A percentile compares a stretch with the other conserved stretches of the same genome.
Conservation (phyloP, 1,140 invertebrate species). For the Drosophila murphyi region DNA sequence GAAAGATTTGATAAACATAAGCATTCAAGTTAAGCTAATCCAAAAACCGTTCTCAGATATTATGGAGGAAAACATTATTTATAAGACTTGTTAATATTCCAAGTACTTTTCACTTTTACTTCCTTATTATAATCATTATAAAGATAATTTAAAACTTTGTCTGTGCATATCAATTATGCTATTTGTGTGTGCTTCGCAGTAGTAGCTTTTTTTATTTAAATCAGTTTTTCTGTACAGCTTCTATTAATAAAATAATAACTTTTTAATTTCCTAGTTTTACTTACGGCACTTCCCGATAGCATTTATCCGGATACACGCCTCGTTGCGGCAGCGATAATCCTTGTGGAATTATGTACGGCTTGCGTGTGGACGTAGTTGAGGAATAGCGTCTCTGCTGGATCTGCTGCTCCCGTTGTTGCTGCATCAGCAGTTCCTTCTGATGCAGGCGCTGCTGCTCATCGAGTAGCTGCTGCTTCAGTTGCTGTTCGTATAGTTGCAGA, state of each 20-base stretch:
- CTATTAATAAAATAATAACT: too few species aligned
- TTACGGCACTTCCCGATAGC: slow-evolving; percentile 81
- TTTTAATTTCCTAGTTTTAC: slow-evolving; percentile 21
- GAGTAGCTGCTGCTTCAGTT: slow-evolving; percentile 55
- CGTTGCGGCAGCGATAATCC: slow-evolving; percentile 71
- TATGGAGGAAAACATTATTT: too few species aligned
- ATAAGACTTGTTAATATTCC: too few species aligned
- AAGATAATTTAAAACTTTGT: too few species aligned
- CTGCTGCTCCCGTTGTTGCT: slow-evolving; percentile 60
- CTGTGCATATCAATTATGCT: too few species aligned
- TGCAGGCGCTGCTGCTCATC: slow-evolving; percentile 59
- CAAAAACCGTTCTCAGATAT: too few species aligned
- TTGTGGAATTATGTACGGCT: slow-evolving; percentile 63
- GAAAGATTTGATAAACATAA: neutral
- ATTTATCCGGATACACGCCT: slow-evolving; percentile 68
- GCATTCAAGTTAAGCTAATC: neutral
- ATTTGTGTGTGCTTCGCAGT: too few species aligned
- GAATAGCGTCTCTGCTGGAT: slow-evolving; percentile 51
- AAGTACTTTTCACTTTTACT: too few species aligned
- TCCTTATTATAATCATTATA: too few species aligned
- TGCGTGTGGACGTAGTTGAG: slow-evolving; percentile 66
- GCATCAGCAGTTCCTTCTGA: slow-evolving; percentile 48
- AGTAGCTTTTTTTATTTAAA: too few species aligned
- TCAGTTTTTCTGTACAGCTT: too few species aligned
- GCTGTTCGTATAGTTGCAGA: slow-evolving; percentile 63